Base-by-base conservation (phyloP, 2,888 invertebrate genomes). In the Alloplasta piceator region DNA sequence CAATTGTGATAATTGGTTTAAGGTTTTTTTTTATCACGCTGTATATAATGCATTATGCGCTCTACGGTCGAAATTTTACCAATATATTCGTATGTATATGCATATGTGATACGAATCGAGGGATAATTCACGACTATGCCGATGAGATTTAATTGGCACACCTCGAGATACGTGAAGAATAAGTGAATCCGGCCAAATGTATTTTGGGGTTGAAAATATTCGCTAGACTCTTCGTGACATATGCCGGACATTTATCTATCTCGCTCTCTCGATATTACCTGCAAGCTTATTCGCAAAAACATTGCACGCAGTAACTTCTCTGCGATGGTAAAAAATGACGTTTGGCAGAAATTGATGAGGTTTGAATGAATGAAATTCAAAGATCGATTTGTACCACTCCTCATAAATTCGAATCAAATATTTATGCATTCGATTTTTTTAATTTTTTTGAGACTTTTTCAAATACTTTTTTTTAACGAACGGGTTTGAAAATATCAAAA, bases 101-200 rank as follows among this genome's bases (percentile, higher is more conserved):
- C 16, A 64, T 55, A 58, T 10, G 36, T 66, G 10, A 43, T 55
- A 68, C 72, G 50, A 72, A 66, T 50, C 43, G 14, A 81, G 26
- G 26, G 26, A 67, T 74, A 78, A 75, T 71, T 55, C 46, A 52
- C 63, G 72, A n/a, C 78, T 60, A 58, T 36, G 67, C 82, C 60
- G 52, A 66, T 83, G 72, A 71, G 52, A 58, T 74, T 82, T 82
- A 83, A 83, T 84, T 84, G 77, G 67, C 80, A 66, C 82, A 60
- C 67, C 72, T 10, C 72, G 71, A 50, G 58, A 58, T 64, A 75
- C 64, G 26, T 26, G 73, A 64, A 46, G 63, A 73, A 74, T 61
- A 71, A 72, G 78, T 61, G 61, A 80, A 78, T 66, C 75, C 64
- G 78, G 85, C 82, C 82, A 85, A 85, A 80, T 82, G 73, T 84